Evolutionary conservation across 2,888 invertebrate genomes (phyloP), one percentile per base, ranked within the genome.

Genomic region (Cryptosula pallasiana): DNA sequence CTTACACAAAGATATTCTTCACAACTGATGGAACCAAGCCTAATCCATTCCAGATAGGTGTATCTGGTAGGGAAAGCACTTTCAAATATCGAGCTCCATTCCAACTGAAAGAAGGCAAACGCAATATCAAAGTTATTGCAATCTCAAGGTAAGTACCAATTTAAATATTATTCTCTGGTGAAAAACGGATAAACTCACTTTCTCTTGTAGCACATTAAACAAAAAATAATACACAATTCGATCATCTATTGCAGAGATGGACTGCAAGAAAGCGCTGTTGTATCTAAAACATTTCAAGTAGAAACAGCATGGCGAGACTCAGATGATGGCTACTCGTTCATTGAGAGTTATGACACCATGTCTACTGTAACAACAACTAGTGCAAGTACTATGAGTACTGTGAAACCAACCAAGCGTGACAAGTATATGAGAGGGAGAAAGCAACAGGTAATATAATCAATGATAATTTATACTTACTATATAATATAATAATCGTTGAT

Each of bases 21-120:
- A 82, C 83, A n/a, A 83, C 83, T 25, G 83, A 85, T 79, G 85
- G 85, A 1, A 79, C 80, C 9, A 83, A 83, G 73, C 85, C 85
- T n/a, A 78, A 78, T 72, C 83, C 84, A 35, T 82, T 82, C 72
- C 80, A 83, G 72, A 73, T 79, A n/a, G 83, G 81, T 71, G 76
- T 81, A 58, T 80, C 78, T 16, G 83, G 83, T 0, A 75, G 77
- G 55, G 82, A 83, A 74, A 75, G 80, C 2, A 85, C 84, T n/a
- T 82, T 81, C 74, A 80, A 80, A 76, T 85, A 85, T 74, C 79
- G 77, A 57, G 85, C 81, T 25, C 84, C 85, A 13, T 85, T 85
- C 74, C 80, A 81, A 0, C 76, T 85, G 20, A 83, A 82, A 73
- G 72, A 79, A 71, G 85, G 85, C 5, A 84, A 82, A 74, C 76